These are phyloP conservation scores for Lithophane ornitopus DNA, from an alignment of 2,888 invertebrate genomes.

Conservation along the genomic window DNA sequence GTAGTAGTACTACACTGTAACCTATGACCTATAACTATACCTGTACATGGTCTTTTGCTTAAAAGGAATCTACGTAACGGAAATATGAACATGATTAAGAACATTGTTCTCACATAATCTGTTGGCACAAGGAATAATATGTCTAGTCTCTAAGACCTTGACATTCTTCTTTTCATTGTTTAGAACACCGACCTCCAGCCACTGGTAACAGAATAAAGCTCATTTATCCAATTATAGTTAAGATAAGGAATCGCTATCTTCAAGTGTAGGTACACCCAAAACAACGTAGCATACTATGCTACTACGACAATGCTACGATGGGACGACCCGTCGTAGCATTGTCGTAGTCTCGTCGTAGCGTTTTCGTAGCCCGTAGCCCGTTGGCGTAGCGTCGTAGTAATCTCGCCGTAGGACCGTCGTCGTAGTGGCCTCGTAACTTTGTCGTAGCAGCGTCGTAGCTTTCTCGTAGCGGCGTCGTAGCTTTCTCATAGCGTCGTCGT, in stretches of 20 bases:
- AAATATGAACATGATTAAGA: neutral
- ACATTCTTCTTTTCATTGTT: neutral
- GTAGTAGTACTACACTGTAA: no score
- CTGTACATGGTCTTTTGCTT: neutral
- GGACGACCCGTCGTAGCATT: neutral
- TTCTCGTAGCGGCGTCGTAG: neutral
- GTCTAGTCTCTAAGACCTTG: neutral
- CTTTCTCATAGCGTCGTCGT: no score
- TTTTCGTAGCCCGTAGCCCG: neutral
- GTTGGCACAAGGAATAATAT: neutral
- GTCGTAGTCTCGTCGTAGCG: neutral
- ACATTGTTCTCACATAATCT: neutral
- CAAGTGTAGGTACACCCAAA: conserved; percentile 6
- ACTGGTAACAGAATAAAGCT: neutral
- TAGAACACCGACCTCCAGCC: neutral
- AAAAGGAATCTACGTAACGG: neutral
- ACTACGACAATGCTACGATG: no score
- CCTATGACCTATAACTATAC: neutral
- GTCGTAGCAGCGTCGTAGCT: neutral
- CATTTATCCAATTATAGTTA: conserved; percentile 6
- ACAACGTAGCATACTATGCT: neutral
- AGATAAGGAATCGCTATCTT: neutral
- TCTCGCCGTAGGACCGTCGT: neutral
- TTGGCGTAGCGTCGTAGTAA: neutral
- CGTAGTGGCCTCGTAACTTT: neutral